A percentile compares a stretch with the other conserved stretches of the same genome.
phyloP scores from a whole-genome alignment of 2,797 vertebrate species.

The Sebastes steindachneri region DNA sequence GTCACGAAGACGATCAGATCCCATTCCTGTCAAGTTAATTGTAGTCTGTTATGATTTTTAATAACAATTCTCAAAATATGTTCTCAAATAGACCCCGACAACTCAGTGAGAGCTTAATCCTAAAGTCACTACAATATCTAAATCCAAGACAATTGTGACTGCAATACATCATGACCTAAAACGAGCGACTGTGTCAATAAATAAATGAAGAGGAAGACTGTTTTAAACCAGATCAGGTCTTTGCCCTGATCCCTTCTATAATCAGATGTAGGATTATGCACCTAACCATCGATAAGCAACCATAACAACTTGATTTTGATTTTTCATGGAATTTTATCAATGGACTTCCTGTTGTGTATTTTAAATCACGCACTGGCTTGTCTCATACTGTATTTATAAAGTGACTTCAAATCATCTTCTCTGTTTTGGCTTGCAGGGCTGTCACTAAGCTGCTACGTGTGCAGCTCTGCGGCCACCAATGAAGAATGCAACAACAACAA shows the following conservation, averaged over 20 bases:
- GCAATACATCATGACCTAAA: not conserved
- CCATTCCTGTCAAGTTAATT: not conserved
- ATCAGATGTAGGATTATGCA: too few relatives aligned
- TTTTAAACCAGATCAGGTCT: not conserved
- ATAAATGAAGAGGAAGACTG: not conserved
- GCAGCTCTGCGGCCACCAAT: slow-evolving; percentile 61
- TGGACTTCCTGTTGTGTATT: not conserved
- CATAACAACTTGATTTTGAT: not conserved
- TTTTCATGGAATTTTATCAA: not conserved
- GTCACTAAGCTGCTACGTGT: slow-evolving; percentile 72
- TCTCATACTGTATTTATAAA: not conserved
- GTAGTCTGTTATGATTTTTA: not conserved
- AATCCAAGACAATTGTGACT: not conserved
- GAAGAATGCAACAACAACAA: slow-evolving; percentile 71
- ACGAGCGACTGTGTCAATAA: not conserved
- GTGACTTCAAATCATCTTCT: not conserved
- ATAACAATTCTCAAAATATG: not conserved
- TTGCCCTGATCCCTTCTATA: not conserved
- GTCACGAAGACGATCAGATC: not conserved
- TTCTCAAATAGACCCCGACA: not conserved
- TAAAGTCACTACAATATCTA: not conserved
- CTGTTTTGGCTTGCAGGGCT: slow-evolving; percentile 37
- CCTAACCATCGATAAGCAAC: not conserved
- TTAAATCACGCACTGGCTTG: not conserved
- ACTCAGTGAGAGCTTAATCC: not conserved